A percentile compares a stretch with the other conserved stretches of the same genome.
Conservation (phyloP, 2,888 invertebrate genomes). For the Eristalis tenax region DNA sequence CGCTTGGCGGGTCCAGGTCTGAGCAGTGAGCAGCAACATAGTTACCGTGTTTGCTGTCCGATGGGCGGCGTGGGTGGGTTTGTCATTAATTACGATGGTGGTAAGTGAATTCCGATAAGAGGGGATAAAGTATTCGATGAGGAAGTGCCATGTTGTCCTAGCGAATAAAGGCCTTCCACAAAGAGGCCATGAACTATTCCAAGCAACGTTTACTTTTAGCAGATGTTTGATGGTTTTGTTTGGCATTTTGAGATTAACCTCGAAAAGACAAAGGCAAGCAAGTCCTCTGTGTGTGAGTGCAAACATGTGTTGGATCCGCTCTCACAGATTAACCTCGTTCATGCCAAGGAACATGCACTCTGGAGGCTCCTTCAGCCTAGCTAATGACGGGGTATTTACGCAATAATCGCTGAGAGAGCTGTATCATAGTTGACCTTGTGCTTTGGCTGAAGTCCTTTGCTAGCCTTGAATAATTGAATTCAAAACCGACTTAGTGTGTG, state of each 20-base stretch:
- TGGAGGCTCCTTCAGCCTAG: background rate
- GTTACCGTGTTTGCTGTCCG: background rate
- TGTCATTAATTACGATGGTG: background rate
- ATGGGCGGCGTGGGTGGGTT: background rate
- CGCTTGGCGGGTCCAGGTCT: background rate
- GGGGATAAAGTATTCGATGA: background rate
- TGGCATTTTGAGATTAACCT: background rate
- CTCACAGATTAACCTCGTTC: background rate
- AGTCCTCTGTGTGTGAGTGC: no score
- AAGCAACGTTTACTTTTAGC: background rate
- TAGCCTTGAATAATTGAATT: slow-evolving; percentile 37
- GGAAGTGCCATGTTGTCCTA: background rate
- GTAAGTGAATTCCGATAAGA: background rate
- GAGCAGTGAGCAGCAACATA: background rate
- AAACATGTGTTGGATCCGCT: background rate
- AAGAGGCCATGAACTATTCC: background rate
- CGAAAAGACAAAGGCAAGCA: background rate
- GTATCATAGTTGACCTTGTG: slow-evolving; percentile 53
- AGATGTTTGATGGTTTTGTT: background rate
- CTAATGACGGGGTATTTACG: background rate
- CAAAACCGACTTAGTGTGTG: background rate
- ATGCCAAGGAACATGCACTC: background rate
- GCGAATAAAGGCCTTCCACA: background rate
- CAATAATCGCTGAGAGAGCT: background rate
- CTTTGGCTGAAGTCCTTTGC: slow-evolving; percentile 47